Conservation (phyloP, 1,140 invertebrate genomes). For the Ericerus pela region DNA sequence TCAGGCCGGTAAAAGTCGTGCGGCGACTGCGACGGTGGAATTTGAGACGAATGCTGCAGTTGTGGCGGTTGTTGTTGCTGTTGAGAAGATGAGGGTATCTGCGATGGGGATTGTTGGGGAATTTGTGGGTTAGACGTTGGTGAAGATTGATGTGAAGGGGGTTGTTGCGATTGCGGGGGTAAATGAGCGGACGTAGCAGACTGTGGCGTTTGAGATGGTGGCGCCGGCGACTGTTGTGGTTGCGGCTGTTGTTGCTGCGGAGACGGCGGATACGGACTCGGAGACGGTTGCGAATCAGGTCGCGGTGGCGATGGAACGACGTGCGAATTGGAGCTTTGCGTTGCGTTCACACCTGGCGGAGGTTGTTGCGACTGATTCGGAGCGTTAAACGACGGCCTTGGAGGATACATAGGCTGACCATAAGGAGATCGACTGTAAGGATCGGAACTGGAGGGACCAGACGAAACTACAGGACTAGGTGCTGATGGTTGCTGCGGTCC, state of each 20-base stretch:
- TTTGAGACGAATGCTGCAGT: conserved; percentile 33
- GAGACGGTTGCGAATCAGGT: conserved; percentile 1
- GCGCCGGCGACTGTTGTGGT: conserved; percentile 19
- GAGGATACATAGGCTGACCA: neutral
- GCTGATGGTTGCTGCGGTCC: neutral
- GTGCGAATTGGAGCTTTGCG: neutral
- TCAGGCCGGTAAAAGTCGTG: conserved; percentile 48
- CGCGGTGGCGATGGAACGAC: neutral
- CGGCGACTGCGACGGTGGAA: conserved; percentile 39
- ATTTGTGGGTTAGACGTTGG: conserved; percentile 10
- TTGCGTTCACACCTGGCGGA: neutral
- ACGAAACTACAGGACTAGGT: neutral
- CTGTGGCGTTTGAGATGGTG: conserved; percentile 17
- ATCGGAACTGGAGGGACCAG: conserved; percentile 14
- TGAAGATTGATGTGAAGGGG: neutral
- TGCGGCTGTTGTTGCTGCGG: conserved; percentile 19
- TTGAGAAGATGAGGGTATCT: conserved; percentile 17
- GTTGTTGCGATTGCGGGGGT: conserved; percentile 13
- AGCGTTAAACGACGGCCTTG: neutral
- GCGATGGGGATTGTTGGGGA: conserved; percentile 15
- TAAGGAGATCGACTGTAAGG: conserved; percentile 4
- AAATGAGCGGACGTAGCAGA: conserved; percentile 18
- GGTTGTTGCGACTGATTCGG: neutral
- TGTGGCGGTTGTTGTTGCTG: conserved; percentile 16
- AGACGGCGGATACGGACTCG: conserved; percentile 18